Evolutionary conservation across 1,140 invertebrate species (phyloP).

Genomic region (Cylas formicarius): DNA sequence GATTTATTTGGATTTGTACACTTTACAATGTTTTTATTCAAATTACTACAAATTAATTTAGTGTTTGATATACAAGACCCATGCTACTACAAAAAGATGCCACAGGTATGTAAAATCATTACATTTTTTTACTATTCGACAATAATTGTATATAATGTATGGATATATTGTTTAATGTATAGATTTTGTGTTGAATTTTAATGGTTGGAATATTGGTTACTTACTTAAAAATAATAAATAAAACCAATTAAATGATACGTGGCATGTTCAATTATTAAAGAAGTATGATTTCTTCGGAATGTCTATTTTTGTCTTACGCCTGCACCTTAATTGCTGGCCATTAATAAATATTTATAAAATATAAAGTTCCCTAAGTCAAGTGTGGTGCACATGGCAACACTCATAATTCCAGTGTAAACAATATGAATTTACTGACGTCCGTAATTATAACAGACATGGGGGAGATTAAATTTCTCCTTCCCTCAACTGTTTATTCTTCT

Average conservation of each 20-base stretch:
- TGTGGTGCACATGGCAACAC: constrained; percentile 25
- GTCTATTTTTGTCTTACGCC: constrained; percentile 20
- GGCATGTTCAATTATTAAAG: background rate
- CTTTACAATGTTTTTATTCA: no score
- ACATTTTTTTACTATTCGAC: no score
- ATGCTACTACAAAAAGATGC: no score
- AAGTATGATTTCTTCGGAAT: background rate
- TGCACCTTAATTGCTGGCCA: constrained; percentile 14
- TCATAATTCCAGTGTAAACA: constrained; percentile 26
- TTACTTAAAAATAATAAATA: no score
- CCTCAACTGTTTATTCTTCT: constrained; percentile 2
- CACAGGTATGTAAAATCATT: no score
- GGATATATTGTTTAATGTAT: background rate
- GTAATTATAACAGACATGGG: constrained; percentile 15
- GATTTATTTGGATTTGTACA: no score
- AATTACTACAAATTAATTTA: no score
- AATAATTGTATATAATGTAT: constrained; percentile 5
- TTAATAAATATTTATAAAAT: constrained; percentile 27
- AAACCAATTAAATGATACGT: no score
- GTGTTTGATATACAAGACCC: no score
- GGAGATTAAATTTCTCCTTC: constrained; percentile 19
- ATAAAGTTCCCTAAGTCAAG: constrained; percentile 22
- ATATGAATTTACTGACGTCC: constrained; percentile 23
- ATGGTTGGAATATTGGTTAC: no score
- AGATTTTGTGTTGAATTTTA: constrained; percentile 1